Base-by-base conservation (phyloP, 2,888 invertebrate genomes). In the Cinara cedri region DNA sequence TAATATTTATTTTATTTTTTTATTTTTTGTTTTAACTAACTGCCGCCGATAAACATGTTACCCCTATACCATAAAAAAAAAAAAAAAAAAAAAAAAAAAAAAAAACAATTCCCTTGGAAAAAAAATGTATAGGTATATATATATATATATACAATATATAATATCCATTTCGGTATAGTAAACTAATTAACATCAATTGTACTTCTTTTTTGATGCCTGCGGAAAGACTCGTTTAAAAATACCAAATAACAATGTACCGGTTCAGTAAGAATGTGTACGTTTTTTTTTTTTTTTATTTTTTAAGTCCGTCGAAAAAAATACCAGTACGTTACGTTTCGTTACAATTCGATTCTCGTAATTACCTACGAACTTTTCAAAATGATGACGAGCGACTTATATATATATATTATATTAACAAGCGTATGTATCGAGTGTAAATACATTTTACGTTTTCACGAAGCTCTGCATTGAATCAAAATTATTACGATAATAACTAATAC, bases 111-210 rank as follows among this genome's bases (percentile, higher is more conserved):
- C 74, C 74, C 74, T 44, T 65, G 44, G 63, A 75, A 75, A 75
- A 72, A 74, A 42, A 62, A 54, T 19, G 34, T 34, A 72, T 34
- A 34, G 3, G 6, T 34, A 34, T 34, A 34, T 34, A 34, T 34
- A 34, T 34, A 34, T 34, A n/a, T 34, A 34, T 34, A 34, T 34
- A n/a, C n/a, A n/a, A n/a, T n/a, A n/a, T 34, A 34, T 34, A 4
- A 34, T 65, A 75, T 75, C 54, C 74, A 75, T 75, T 75, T 65
- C 54, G 63, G 54, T 75, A 75, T 65, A 54, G 74, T 75, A 75
- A 75, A 75, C 63, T 75, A 75, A 75, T 75, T 75, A 75, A 75
- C 74, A 75, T 75, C 74, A 75, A 75, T 75, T 75, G 74, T 75
- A 65, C 65, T 44, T 65, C 42, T 75, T 65, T 75, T 75, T 75